These are phyloP conservation scores for Tubulanus polymorphus DNA, from an alignment of 2,888 invertebrate species.

Conservation along the genomic window DNA sequence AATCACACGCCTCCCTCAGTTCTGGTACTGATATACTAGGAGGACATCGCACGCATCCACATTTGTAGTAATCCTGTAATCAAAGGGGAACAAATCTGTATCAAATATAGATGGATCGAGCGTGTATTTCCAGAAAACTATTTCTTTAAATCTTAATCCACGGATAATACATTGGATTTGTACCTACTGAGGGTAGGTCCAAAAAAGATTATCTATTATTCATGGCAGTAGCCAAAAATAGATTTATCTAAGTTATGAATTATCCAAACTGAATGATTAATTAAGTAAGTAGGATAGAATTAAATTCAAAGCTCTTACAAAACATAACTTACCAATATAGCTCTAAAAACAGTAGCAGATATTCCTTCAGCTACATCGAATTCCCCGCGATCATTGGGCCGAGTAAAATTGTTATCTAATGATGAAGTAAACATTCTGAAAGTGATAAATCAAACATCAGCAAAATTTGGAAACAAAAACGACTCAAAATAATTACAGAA, in stretches of 20 bases:
- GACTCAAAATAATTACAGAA: background rate
- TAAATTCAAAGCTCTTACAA: too few species aligned
- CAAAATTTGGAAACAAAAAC: background rate
- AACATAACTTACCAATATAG: conserved; percentile 65
- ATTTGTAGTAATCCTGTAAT: conserved; percentile 78
- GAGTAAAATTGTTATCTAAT: conserved; percentile 73
- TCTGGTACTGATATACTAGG: conserved; percentile 95
- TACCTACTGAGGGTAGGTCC: too few species aligned
- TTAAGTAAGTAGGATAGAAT: too few species aligned
- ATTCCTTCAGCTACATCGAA: conserved; percentile 97
- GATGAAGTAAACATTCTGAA: conserved; percentile 90
- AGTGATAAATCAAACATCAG: conserved; percentile 15
- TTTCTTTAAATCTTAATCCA: too few species aligned
- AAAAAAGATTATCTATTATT: too few species aligned
- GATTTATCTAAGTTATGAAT: too few species aligned
- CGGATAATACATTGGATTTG: too few species aligned
- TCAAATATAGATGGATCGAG: too few species aligned
- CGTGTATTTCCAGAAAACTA: too few species aligned
- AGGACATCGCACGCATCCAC: conserved; percentile 88
- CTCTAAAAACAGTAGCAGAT: conserved; percentile 88
- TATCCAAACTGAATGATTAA: too few species aligned
- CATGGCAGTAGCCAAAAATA: too few species aligned
- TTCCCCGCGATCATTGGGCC: conserved; percentile 93
- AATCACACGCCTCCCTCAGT: conserved; percentile 96
- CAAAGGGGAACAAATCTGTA: conserved; percentile 3